These are phyloP conservation scores for Calcarius ornatus DNA, from an alignment of 2,113 vertebrate genomes.

Conservation along the genomic window DNA sequence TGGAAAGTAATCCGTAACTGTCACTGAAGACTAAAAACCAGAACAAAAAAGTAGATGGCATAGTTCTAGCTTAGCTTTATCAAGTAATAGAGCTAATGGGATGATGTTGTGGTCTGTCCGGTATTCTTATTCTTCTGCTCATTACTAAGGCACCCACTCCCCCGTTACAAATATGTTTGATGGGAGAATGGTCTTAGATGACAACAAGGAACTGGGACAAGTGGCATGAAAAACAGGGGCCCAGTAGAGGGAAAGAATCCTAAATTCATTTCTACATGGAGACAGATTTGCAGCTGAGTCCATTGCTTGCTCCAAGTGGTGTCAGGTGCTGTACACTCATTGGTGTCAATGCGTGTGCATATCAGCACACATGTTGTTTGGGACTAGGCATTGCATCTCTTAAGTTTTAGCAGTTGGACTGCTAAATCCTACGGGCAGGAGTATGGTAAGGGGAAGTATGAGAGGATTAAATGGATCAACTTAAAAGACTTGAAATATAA, in stretches of 20 bases:
- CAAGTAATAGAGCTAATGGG: background rate
- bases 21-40: background rate
- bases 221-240: background rate
- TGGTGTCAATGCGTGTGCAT: rapidly evolving
- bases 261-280: background rate
- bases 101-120: background rate
- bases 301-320: background rate
- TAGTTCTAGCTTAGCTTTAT: background rate
- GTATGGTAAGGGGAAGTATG: background rate
- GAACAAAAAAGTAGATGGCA: background rate
- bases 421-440: background rate
- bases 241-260: background rate
- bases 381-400: background rate
- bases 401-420: background rate
- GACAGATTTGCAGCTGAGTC: background rate
- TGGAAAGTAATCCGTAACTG: background rate
- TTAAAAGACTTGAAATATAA: background rate
- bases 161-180: background rate
- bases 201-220: background rate
- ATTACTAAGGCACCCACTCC: background rate
- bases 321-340: background rate
- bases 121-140: background rate
- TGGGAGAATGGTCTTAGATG: background rate
- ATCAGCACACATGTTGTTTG: background rate
- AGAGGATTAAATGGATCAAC: background rate